Percentiles rank a stretch among this genome's conserved stretches.
These are phyloP conservation scores for Chelonus insularis DNA, from an alignment of 1,140 invertebrate species.

Conservation along the genomic window DNA sequence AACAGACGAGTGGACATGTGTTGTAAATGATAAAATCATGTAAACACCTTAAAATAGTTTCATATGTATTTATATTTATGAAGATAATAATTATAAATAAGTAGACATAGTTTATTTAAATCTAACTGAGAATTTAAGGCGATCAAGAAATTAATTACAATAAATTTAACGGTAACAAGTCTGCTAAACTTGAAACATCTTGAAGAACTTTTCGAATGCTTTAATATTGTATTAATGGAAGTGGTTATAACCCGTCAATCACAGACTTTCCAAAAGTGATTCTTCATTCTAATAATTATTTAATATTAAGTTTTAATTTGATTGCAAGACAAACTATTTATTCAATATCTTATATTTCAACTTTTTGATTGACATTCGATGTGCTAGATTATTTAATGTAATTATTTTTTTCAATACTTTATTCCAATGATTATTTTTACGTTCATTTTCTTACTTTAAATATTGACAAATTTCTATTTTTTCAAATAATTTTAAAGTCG, in stretches of 20 bases:
- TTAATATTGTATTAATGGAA: too few relatives aligned
- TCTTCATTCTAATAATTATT: too few relatives aligned
- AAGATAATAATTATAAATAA: not conserved
- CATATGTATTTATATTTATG: not conserved
- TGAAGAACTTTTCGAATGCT: not conserved
- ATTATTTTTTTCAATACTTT: constrained; percentile 21
- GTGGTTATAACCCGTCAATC: too few relatives aligned
- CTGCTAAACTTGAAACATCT: constrained; percentile 29
- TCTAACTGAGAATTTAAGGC: constrained; percentile 43
- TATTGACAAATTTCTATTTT: too few relatives aligned
- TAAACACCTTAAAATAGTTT: constrained; percentile 30
- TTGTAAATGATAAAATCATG: constrained; percentile 23
- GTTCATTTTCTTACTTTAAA: too few relatives aligned
- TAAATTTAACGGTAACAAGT: constrained; percentile 59
- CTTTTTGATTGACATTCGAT: too few relatives aligned
- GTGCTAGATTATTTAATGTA: too few relatives aligned
- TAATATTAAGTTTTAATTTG: too few relatives aligned
- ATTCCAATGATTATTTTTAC: constrained; percentile 38
- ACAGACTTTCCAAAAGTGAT: too few relatives aligned
- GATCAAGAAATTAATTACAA: constrained; percentile 61
- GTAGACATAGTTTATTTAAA: constrained; percentile 35
- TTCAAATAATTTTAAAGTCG: too few relatives aligned
- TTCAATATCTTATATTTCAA: too few relatives aligned
- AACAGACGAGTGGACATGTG: constrained; percentile 39
- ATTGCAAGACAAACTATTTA: too few relatives aligned